phyloP scores from a whole-genome alignment of 2,797 vertebrate species.

The Falco berigora region DNA sequence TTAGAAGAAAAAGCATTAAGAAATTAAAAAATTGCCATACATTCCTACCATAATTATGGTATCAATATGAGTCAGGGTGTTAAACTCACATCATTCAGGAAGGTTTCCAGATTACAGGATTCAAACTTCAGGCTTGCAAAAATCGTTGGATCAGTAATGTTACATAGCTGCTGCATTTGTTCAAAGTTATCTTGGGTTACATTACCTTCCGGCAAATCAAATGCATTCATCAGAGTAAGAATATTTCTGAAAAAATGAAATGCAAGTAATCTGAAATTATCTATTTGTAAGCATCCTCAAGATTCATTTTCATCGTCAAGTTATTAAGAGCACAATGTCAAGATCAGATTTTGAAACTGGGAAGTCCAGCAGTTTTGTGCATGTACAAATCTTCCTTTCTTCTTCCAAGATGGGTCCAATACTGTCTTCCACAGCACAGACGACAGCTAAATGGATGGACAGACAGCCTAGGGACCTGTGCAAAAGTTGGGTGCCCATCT shows the following conservation, averaged over 20 bases:
- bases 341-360: neutral
- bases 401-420: neutral
- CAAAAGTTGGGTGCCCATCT: neutral
- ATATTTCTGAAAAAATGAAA: slow-evolving; percentile 80
- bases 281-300: neutral
- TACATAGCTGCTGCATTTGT: slow-evolving; percentile 64
- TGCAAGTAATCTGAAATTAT: neutral
- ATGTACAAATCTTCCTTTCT: neutral
- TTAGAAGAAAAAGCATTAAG: neutral
- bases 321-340: neutral
- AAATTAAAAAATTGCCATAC: neutral
- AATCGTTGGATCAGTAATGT: slow-evolving; percentile 40
- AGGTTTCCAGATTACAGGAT: slow-evolving; percentile 76
- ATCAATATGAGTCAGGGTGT: neutral
- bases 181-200: slow-evolving; percentile 80
- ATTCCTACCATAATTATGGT: neutral
- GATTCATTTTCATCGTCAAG: neutral
- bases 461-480: neutral
- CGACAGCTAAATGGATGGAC: neutral
- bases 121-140: slow-evolving; percentile 74
- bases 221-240: slow-evolving; percentile 80
- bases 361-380: neutral
- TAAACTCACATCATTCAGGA: slow-evolving; percentile 82
- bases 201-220: slow-evolving; percentile 80
- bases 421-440: neutral